Evolutionary conservation across 2,888 invertebrate species (phyloP).

Genomic region (Eucera pruinosa): DNA sequence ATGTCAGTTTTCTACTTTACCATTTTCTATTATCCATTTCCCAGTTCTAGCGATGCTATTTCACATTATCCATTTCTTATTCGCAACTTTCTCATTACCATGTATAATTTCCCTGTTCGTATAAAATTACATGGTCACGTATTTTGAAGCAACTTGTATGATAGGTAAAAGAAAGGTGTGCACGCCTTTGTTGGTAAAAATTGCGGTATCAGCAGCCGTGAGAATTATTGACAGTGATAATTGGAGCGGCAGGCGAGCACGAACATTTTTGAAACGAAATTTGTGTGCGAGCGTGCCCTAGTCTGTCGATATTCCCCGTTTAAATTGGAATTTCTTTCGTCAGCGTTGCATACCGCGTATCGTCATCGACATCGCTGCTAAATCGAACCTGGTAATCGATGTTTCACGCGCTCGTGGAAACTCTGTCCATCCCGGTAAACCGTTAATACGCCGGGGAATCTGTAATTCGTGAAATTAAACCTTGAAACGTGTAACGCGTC

Average conservation of each 20-base stretch:
- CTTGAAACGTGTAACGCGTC: not conserved
- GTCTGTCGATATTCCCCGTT: not conserved
- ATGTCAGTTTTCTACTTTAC: too few species aligned
- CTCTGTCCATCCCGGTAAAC: not conserved
- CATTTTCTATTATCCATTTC: too few species aligned
- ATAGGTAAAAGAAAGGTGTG: not conserved
- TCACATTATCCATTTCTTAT: too few species aligned
- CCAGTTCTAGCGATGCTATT: too few species aligned
- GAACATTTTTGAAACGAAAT: not conserved
- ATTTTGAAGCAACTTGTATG: not conserved
- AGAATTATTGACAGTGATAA: constrained; percentile 36
- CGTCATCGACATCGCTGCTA: not conserved
- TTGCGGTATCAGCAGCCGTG: not conserved
- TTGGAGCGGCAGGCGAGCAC: not conserved
- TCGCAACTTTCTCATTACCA: too few species aligned
- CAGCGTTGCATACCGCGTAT: not conserved
- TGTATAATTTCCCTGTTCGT: too few species aligned
- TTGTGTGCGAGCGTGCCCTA: not conserved
- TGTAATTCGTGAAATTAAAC: not conserved
- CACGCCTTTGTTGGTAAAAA: not conserved
- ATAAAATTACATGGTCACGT: too few species aligned
- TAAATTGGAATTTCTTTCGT: constrained; percentile 30
- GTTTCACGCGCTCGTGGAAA: not conserved
- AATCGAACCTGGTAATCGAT: constrained; percentile 5
- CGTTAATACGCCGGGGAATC: not conserved